phyloP scores from a whole-genome alignment of 2,113 vertebrate genomes.

The Syrrhaptes paradoxus region DNA sequence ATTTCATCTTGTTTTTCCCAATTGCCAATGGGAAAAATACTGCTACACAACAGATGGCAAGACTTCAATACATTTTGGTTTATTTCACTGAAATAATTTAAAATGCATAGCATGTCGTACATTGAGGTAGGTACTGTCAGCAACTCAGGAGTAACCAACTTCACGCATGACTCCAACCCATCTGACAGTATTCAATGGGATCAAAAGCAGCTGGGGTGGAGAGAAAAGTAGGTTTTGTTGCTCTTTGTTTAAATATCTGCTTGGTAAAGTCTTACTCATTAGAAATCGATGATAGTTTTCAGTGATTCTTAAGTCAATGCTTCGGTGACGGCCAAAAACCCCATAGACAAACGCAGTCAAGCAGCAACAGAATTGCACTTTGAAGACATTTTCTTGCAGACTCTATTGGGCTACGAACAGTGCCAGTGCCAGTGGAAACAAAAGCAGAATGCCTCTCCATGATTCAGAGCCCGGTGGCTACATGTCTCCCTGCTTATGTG shows the following conservation, averaged over 20 bases:
- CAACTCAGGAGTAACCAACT: not conserved
- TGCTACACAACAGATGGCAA: not conserved
- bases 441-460: not conserved
- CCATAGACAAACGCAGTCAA: not conserved
- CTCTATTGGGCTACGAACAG: not conserved
- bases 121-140: not conserved
- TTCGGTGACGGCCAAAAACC: not conserved
- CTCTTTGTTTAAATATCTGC: constrained; percentile 30
- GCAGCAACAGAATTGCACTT: constrained; percentile 10
- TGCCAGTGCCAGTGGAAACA: constrained; percentile 9
- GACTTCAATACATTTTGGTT: not conserved
- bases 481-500: not conserved
- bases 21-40: not conserved
- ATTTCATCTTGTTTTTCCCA: not conserved
- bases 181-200: not conserved
- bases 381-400: constrained; percentile 30
- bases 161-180: not conserved
- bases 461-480: constrained; percentile 6
- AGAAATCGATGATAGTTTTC: constrained; percentile 21
- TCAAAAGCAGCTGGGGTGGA: not conserved
- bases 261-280: constrained; percentile 1
- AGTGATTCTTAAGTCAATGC: not conserved
- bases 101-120: not conserved
- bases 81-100: not conserved
- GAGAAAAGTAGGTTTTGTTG: not conserved